Evolutionary conservation across 2,113 vertebrate genomes (phyloP).

Genomic region (Cricetomys ansorgei): DNA sequence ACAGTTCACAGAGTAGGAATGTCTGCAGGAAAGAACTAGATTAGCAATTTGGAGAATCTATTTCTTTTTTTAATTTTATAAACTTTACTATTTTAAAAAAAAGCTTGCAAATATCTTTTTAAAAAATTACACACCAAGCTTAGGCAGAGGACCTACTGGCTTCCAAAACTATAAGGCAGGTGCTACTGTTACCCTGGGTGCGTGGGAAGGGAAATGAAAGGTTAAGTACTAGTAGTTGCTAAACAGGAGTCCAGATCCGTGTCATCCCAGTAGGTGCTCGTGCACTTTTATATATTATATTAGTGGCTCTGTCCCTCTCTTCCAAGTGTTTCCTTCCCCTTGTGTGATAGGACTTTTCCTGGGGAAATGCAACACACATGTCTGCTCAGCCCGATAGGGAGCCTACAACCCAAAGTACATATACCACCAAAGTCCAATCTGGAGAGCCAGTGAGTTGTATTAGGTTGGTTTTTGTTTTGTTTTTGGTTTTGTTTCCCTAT

Average conservation of each 20-base stretch:
- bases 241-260: neutral
- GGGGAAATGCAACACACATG: neutral
- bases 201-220: neutral
- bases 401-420: neutral
- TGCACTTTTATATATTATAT: neutral
- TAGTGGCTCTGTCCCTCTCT: neutral
- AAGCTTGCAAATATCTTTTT: neutral
- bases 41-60: constrained; percentile 20
- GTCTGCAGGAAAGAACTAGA: neutral
- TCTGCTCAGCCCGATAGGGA: neutral
- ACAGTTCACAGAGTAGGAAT: neutral
- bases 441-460: neutral
- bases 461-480: no score
- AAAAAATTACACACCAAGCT: neutral
- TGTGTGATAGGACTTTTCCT: neutral
- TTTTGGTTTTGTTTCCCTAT: no score
- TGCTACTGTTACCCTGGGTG: neutral
- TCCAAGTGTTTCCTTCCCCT: neutral
- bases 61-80: neutral
- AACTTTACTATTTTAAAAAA: neutral
- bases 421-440: neutral
- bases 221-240: neutral
- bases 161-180: neutral
- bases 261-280: neutral
- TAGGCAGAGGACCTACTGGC: neutral